Percentiles rank a stretch among this genome's conserved stretches.
phyloP scores from a whole-genome alignment of 2,888 invertebrate species.

The Alcis repandata region DNA sequence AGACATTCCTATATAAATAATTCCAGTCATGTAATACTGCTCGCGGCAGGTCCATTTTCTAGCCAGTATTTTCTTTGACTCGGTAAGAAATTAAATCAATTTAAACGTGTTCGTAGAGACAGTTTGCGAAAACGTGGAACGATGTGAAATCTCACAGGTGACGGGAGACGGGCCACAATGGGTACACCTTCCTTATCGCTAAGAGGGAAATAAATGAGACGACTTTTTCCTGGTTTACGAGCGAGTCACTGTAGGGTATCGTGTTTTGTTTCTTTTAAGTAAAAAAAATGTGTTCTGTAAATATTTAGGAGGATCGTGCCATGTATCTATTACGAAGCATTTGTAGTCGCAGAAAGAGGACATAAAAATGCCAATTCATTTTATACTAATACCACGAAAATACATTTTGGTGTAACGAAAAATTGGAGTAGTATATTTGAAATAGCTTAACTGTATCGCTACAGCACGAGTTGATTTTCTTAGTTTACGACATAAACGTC shows the following conservation, averaged over 20 bases:
- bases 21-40: slow-evolving; percentile 51
- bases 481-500: slow-evolving; percentile 5
- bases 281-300: slow-evolving; percentile 54
- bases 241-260: slow-evolving; percentile 63
- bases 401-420: slow-evolving; percentile 1
- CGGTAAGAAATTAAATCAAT: slow-evolving; percentile 63
- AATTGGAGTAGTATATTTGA: background rate
- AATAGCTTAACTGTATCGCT: background rate
- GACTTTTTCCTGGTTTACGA: slow-evolving; percentile 72
- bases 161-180: slow-evolving; percentile 70
- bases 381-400: background rate
- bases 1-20: slow-evolving; percentile 48
- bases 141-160: slow-evolving; percentile 77
- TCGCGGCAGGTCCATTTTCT: slow-evolving; percentile 46
- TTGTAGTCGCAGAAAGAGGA: background rate
- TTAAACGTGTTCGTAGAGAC: slow-evolving; percentile 47
- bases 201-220: slow-evolving; percentile 77
- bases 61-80: slow-evolving; percentile 41
- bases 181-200: slow-evolving; percentile 71
- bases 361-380: background rate
- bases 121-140: slow-evolving; percentile 55
- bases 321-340: slow-evolving; percentile 30
- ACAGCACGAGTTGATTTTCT: background rate
- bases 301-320: slow-evolving; percentile 47
- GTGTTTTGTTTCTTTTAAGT: slow-evolving; percentile 62